Conservation (phyloP, 2,888 invertebrate genomes). For the Eugnorisma glareosa region DNA sequence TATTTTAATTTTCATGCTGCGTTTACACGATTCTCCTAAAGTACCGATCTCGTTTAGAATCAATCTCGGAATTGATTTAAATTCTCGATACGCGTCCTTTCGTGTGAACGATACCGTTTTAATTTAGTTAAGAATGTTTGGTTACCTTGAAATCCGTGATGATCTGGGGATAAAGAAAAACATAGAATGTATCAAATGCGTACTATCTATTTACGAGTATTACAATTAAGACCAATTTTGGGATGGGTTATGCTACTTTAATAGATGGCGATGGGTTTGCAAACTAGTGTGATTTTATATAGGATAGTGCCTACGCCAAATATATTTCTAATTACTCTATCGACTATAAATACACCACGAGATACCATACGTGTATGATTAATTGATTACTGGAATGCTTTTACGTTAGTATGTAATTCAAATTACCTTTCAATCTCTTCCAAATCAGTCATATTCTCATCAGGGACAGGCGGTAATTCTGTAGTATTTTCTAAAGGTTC, state of each 20-base stretch:
- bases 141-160: conserved; percentile 64
- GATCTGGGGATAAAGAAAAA: conserved; percentile 64
- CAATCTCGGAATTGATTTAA: conserved; percentile 51
- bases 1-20: conserved; percentile 53
- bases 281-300: conserved; percentile 56
- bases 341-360: conserved; percentile 19
- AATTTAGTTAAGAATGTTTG: conserved; percentile 57
- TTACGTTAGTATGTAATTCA: conserved; percentile 13
- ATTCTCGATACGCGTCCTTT: conserved; percentile 50
- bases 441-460: conserved; percentile 87
- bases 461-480: conserved; percentile 86
- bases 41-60: conserved; percentile 49
- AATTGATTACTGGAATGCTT: conserved; percentile 10
- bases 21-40: conserved; percentile 44
- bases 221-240: conserved; percentile 36
- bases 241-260: conserved; percentile 30
- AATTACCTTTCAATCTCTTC: conserved; percentile 88
- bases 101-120: conserved; percentile 48
- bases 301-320: conserved; percentile 45
- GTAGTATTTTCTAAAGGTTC: conserved; percentile 88
- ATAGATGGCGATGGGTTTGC: conserved; percentile 58
- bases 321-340: conserved; percentile 12
- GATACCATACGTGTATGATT: conserved; percentile 13
- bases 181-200: conserved; percentile 59
- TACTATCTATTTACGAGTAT: conserved; percentile 17